Evolutionary conservation across 2,888 invertebrate species (phyloP).

Genomic region (Apodemia arnacis): DNA sequence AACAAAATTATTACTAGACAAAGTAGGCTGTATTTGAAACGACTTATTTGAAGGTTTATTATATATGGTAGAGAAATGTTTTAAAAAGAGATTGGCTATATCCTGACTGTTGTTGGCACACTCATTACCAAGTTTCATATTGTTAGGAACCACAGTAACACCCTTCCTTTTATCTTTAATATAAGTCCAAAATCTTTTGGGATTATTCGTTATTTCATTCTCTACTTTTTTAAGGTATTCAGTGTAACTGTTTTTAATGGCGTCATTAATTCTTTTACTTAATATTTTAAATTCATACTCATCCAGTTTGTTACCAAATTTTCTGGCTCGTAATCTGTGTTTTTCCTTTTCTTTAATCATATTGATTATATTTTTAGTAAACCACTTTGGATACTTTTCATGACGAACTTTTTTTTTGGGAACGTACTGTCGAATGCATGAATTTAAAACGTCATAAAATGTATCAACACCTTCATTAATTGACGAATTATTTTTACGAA

Average conservation of each 20-base stretch:
- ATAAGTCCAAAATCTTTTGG: neutral
- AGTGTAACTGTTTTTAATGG: neutral
- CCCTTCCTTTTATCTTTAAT: neutral
- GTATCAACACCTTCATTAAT: neutral
- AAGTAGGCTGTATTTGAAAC: neutral
- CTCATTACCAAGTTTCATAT: neutral
- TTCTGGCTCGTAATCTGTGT: neutral
- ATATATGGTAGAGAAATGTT: neutral
- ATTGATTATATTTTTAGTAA: neutral
- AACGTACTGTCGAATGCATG: neutral
- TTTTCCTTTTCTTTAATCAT: slow-evolving; percentile 1
- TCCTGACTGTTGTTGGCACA: neutral
- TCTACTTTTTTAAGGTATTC: neutral
- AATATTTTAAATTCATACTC: neutral
- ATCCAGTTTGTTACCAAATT: neutral
- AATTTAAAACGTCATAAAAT: neutral
- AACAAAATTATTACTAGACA: neutral
- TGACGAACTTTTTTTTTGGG: neutral
- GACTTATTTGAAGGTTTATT: neutral
- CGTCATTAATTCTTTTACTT: neutral
- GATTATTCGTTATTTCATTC: neutral
- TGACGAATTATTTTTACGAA: neutral
- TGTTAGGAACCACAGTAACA: neutral
- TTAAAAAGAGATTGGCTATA: neutral
- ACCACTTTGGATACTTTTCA: neutral